Conservation (phyloP, 2,797 vertebrate species). For the Buceros bicornis region DNA sequence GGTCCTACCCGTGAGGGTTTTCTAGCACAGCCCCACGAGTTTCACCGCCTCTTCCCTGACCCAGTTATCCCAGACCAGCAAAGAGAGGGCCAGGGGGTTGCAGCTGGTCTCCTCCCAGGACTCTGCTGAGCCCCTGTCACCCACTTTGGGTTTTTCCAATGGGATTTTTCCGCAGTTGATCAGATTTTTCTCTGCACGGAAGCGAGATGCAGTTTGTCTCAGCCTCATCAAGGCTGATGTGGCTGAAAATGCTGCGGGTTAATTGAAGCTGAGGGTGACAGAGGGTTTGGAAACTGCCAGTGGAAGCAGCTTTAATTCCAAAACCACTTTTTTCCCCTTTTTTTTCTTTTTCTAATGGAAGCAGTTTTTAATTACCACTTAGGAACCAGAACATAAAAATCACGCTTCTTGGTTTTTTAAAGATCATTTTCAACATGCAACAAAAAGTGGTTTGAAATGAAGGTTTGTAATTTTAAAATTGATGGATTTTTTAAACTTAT, state of each 20-base stretch:
- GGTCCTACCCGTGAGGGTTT: fast-evolving
- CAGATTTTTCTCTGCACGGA: background rate
- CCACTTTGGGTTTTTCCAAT: background rate
- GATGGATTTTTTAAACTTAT: background rate
- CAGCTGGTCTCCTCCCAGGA: background rate
- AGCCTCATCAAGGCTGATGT: background rate
- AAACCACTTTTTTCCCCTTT: fast-evolving
- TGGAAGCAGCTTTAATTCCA: background rate
- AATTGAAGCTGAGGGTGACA: background rate
- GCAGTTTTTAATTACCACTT: background rate
- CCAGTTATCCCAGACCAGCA: background rate
- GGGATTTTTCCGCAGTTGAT: background rate
- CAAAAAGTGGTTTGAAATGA: background rate
- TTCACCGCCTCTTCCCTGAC: background rate
- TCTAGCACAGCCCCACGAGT: background rate
- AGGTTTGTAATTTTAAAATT: background rate
- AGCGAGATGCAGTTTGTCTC: background rate
- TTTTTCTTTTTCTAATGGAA: background rate
- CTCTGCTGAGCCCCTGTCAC: background rate
- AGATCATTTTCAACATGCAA: fast-evolving
- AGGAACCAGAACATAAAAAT: background rate
- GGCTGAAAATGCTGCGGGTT: background rate
- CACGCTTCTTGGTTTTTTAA: background rate
- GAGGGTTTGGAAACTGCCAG: background rate
- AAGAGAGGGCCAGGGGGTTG: background rate